phyloP scores from a whole-genome alignment of 2,113 vertebrate species.

The Oenanthe melanoleuca region DNA sequence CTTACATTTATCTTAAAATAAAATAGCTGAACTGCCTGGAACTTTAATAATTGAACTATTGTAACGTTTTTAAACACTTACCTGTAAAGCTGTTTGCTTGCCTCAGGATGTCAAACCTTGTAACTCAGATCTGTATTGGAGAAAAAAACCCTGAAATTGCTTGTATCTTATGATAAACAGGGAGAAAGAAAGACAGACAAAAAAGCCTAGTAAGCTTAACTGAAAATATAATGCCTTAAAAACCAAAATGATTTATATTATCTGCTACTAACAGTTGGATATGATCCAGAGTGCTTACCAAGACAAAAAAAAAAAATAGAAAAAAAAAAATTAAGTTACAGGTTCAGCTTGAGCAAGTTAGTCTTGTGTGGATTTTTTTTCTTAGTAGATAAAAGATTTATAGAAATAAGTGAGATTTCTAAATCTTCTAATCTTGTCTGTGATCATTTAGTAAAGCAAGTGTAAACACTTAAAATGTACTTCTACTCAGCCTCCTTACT shows the following conservation, averaged over 20 bases:
- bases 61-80: neutral
- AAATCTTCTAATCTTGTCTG: neutral
- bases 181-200: neutral
- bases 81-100: neutral
- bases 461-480: neutral
- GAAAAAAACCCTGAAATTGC: neutral
- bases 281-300: neutral
- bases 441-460: neutral
- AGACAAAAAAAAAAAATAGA: neutral
- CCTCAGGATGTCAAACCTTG: neutral
- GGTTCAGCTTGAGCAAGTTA: neutral
- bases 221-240: neutral
- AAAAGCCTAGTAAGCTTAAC: neutral
- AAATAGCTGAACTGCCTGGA: neutral
- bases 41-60: neutral
- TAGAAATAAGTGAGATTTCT: neutral
- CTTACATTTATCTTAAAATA: neutral
- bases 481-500: fast-evolving
- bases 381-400: neutral
- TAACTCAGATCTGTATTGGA: neutral
- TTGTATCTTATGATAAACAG: neutral
- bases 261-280: neutral
- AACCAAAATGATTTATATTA: fast-evolving
- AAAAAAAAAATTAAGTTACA: neutral
- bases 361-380: neutral